Evolutionary conservation across 35 echinoderm and acorn worm genomes (phyloP).

Genomic region (Ptychodera flava): DNA sequence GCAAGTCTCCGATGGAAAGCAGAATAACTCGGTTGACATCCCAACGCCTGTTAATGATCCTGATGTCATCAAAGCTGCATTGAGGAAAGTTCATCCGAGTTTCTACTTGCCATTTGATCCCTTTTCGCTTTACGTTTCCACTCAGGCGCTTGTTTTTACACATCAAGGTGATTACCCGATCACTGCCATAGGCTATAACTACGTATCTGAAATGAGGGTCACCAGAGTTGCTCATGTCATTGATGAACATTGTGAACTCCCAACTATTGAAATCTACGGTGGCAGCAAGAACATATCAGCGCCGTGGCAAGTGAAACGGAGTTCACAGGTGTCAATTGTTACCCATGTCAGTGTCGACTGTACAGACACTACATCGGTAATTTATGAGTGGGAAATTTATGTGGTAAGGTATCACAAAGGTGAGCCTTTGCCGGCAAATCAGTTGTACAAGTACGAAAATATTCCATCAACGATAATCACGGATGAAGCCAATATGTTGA

Average conservation of each 20-base stretch:
- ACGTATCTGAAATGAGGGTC: conserved; percentile 24
- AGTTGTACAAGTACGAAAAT: conserved; percentile 8
- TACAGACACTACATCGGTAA: not conserved
- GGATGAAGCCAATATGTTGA: conserved; percentile 18
- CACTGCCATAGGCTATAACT: conserved; percentile 38
- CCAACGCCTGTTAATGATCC: conserved; percentile 6
- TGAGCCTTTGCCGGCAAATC: conserved; percentile 36
- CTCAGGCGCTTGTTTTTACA: conserved; percentile 33
- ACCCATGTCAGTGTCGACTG: conserved; percentile 33
- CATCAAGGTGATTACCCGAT: conserved; percentile 13
- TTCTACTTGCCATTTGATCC: conserved; percentile 62
- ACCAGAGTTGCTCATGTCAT: conserved; percentile 25
- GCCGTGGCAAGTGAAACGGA: conserved; percentile 34
- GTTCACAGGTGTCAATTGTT: conserved; percentile 34
- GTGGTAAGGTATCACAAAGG: conserved; percentile 20
- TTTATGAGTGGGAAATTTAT: conserved; percentile 38
- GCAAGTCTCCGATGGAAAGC: not conserved
- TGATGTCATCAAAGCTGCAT: conserved; percentile 20
- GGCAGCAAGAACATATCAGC: conserved; percentile 43
- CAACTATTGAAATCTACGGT: conserved; percentile 38
- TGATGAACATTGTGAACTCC: conserved; percentile 49
- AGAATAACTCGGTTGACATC: not conserved
- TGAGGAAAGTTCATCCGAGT: conserved; percentile 29
- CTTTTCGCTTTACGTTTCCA: conserved; percentile 22
- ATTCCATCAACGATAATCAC: conserved; percentile 19